phyloP scores from a whole-genome alignment of 2,113 vertebrate genomes.

The Sander lucioperca region DNA sequence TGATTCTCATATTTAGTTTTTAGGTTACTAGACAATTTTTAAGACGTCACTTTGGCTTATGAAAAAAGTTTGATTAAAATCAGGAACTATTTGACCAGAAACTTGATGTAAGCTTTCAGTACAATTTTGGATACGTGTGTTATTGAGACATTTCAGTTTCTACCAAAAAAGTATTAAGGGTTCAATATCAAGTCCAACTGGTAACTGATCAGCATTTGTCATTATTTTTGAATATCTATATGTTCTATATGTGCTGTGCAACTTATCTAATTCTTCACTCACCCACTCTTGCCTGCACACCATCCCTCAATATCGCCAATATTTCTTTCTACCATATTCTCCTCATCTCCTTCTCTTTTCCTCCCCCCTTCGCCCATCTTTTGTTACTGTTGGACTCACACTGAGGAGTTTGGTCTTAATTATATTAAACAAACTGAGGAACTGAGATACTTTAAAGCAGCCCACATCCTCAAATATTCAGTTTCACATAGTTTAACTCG shows the following conservation, averaged over 20 bases:
- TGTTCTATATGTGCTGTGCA: not conserved
- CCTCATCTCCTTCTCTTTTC: not conserved
- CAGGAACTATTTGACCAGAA: not conserved
- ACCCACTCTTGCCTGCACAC: not conserved
- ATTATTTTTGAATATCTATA: not conserved
- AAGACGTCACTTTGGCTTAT: too few relatives aligned
- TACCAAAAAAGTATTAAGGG: not conserved
- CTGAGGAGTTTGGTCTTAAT: slow-evolving; percentile 35
- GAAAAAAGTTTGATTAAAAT: too few relatives aligned
- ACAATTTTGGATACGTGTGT: not conserved
- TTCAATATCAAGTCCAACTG: not conserved
- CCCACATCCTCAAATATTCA: slow-evolving; percentile 38
- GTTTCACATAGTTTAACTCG: slow-evolving; percentile 21
- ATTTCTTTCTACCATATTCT: not conserved
- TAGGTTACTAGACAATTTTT: too few relatives aligned
- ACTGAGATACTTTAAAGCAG: slow-evolving; percentile 23
- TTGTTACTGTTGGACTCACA: slow-evolving; percentile 40
- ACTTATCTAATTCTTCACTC: not conserved
- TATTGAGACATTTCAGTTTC: not conserved
- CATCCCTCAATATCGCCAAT: slow-evolving; percentile 5
- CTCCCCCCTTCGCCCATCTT: not conserved
- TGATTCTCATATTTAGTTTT: too few relatives aligned
- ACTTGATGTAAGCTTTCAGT: not conserved
- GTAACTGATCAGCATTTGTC: not conserved
- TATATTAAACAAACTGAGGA: slow-evolving; percentile 54